A percentile compares a stretch with the other conserved stretches of the same genome.
Evolutionary conservation across 2,113 vertebrate genomes (phyloP).

Genomic region (Hydrolagus affinis): DNA sequence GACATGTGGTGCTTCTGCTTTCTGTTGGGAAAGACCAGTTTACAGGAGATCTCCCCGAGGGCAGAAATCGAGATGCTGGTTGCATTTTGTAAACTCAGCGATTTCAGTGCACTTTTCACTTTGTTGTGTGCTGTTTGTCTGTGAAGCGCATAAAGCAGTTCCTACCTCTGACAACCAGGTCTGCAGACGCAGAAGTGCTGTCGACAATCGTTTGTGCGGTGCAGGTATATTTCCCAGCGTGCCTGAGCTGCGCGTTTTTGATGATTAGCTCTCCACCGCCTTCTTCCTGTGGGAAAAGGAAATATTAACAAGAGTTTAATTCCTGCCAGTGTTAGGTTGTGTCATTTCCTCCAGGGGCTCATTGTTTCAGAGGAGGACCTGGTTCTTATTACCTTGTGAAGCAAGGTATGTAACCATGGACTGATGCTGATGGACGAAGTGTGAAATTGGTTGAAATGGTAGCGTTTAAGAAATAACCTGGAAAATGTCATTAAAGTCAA

Average conservation of each 20-base stretch:
- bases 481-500: neutral
- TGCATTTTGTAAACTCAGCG: neutral
- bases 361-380: neutral
- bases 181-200: constrained; percentile 76
- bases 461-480: neutral
- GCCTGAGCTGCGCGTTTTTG: constrained; percentile 75
- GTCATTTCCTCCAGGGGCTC: neutral
- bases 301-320: neutral
- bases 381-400: neutral
- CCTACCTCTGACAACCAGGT: constrained; percentile 89
- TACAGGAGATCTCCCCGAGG: too few species aligned
- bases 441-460: constrained; percentile 1
- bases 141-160: neutral
- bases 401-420: neutral
- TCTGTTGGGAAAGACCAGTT: too few species aligned
- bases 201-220: constrained; percentile 88
- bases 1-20: too few species aligned
- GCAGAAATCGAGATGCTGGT: neutral
- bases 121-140: neutral
- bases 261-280: constrained; percentile 78
- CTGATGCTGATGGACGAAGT: neutral
- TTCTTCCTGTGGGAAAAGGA: constrained; percentile 33
- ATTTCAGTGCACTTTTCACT: neutral
- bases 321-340: neutral
- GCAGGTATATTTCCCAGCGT: constrained; percentile 80